phyloP scores from a whole-genome alignment of 2,113 vertebrate species.

The Scophthalmus maximus region DNA sequence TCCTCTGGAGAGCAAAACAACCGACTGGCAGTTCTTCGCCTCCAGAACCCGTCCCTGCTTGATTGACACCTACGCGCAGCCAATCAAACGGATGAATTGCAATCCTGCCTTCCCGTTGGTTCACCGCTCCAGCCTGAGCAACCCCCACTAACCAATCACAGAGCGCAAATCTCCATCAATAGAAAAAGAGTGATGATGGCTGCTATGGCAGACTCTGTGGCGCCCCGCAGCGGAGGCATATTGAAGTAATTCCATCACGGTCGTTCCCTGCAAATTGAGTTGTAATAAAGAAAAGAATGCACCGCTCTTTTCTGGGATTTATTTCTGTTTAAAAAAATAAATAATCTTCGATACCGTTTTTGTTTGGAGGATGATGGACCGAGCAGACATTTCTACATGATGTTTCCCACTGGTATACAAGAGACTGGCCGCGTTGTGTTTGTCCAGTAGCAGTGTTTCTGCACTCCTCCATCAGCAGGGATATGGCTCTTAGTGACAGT shows the following conservation, averaged over 20 bases:
- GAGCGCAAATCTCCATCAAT: constrained; percentile 1
- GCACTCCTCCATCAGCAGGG: constrained; percentile 17
- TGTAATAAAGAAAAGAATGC: constrained; percentile 66
- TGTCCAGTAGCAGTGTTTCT: constrained; percentile 19
- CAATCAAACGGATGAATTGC: constrained; percentile 63
- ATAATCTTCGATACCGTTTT: constrained; percentile 47
- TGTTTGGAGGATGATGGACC: constrained; percentile 62
- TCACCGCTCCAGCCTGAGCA: neutral
- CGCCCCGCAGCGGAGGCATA: constrained; percentile 79
- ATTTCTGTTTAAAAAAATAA: constrained; percentile 48
- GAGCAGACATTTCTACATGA: constrained; percentile 39
- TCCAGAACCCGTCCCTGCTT: constrained; percentile 42
- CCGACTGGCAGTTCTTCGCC: constrained; percentile 62
- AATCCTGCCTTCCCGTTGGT: constrained; percentile 55
- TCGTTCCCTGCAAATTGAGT: constrained; percentile 53
- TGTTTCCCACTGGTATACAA: constrained; percentile 39
- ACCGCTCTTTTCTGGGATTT: constrained; percentile 31
- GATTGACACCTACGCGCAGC: constrained; percentile 76
- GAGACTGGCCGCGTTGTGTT: constrained; percentile 42
- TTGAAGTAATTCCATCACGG: constrained; percentile 46
- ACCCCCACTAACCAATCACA: constrained; percentile 59
- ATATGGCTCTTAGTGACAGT: constrained; percentile 29
- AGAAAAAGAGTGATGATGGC: neutral
- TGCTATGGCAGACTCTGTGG: constrained; percentile 59
- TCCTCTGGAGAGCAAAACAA: constrained; percentile 67